These are phyloP conservation scores for Rhipidura dahli DNA, from an alignment of 2,113 vertebrate species.

Conservation along the genomic window DNA sequence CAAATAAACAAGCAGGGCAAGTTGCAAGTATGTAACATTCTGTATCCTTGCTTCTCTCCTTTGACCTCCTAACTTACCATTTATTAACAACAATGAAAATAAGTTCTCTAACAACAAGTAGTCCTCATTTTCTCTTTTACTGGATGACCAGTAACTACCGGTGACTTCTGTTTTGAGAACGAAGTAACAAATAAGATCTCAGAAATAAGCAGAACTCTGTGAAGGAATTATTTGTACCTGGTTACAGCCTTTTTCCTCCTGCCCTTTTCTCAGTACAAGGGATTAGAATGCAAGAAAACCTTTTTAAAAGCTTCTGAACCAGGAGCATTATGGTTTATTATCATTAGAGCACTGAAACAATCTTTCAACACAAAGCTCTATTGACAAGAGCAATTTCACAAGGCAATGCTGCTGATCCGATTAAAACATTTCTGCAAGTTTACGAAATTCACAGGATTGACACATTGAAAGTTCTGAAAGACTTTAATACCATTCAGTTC, in stretches of 20 bases:
- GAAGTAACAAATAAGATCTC: background rate
- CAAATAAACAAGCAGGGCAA: background rate
- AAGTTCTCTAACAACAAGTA: background rate
- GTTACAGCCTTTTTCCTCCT: background rate
- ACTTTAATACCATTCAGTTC: background rate
- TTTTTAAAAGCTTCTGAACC: background rate
- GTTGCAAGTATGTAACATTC: background rate
- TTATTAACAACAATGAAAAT: background rate
- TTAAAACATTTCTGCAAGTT: background rate
- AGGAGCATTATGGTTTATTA: background rate
- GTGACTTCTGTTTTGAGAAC: background rate
- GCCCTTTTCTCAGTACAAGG: background rate
- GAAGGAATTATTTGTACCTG: background rate
- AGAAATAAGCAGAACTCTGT: background rate
- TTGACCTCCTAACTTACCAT: background rate
- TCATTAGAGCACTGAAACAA: background rate
- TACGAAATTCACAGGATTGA: rapidly evolving
- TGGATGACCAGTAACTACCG: background rate
- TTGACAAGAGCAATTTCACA: background rate
- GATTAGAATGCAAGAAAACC: background rate
- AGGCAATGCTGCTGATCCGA: background rate
- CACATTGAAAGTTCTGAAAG: background rate
- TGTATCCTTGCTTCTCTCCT: background rate
- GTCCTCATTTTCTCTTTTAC: background rate
- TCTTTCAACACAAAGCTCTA: background rate